phyloP scores from a whole-genome alignment of 2,113 vertebrate species.

The Ellobius talpinus region DNA sequence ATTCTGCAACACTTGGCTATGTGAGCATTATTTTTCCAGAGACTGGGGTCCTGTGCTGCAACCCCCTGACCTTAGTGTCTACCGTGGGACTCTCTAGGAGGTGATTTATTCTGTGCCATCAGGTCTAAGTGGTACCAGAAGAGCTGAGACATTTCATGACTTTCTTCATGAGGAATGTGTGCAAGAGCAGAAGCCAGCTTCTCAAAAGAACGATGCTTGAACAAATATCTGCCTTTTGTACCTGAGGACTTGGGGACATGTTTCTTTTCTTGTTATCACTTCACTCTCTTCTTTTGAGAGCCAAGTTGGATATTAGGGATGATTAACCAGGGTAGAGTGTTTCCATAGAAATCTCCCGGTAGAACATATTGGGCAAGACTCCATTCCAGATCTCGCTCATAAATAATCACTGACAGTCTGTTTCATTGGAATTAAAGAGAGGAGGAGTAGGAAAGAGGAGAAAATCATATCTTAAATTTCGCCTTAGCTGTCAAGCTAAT shows the following conservation, averaged over 20 bases:
- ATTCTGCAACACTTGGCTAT: not conserved
- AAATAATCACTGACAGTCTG: constrained; percentile 23
- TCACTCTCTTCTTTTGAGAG: constrained; percentile 34
- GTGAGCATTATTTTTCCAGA: not conserved
- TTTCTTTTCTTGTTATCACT: constrained; percentile 54
- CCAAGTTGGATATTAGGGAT: not conserved
- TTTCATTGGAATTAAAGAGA: not conserved
- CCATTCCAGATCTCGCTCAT: constrained; percentile 12
- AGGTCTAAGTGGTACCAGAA: not conserved
- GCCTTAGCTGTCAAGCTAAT: not conserved
- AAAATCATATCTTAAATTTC: not conserved
- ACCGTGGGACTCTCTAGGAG: not conserved
- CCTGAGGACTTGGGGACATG: not conserved
- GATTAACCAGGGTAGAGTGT: constrained; percentile 13
- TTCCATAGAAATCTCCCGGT: constrained; percentile 59
- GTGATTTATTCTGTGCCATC: not conserved
- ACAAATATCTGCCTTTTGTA: not conserved
- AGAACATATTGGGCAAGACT: constrained; percentile 15
- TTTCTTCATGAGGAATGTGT: not conserved
- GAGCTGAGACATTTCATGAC: no score
- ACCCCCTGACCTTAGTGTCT: not conserved
- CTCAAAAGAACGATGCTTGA: not conserved
- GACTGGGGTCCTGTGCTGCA: not conserved
- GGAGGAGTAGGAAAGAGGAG: no score
- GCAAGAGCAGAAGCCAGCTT: fast-evolving